Evolutionary conservation across 2,113 vertebrate genomes (phyloP), one percentile per base, ranked within the genome.

Genomic region (Sphaerodactylus townsendi): DNA sequence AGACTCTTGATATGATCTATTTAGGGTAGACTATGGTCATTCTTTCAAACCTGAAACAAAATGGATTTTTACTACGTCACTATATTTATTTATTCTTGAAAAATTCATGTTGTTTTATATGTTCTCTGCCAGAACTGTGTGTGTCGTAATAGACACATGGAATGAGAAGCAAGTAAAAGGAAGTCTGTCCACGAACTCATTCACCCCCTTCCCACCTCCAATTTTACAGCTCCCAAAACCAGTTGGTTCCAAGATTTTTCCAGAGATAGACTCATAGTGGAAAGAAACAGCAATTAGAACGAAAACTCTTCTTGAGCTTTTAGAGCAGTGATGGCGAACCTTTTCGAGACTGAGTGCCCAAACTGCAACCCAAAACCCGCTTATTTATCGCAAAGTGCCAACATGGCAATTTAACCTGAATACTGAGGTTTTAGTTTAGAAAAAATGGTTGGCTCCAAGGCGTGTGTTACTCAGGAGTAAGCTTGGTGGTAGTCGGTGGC

Each of bases 211-310:
- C 62, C 13, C 41, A 19, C 35, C 23, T 19, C 0, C 59, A 89
- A 77, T 90, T 92, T 88, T 91, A 91, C 76, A 88, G 83, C 90
- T 86, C 84, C 91, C 92, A 91, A 93, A 93, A 94, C 92, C 91
- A 85, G 90, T 92, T 81, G 69, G 91, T 95, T 94, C 92, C 92
- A 90, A 74, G 89, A 74, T 70, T 21, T 92, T 91, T 90, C 95
- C 92, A 94, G 93, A 95, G 89, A 86, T 91, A 81, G 92, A 86
- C 92, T 93, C 90, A 92, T 95, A 93, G 92, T 89, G 90, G 93
- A 94, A 95, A 94, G 35, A 86, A 93, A 93, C 92, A 56, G 90
- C 93, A 93, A 93, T 91, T 87, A 88, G 92, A 95, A 93, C 46
- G 90, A 92, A 91, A 87, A 91, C 44, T 75, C 86, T 93, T 92